Evolutionary conservation across 2,797 vertebrate genomes (phyloP), one percentile per base, ranked within the genome.

Genomic region (Ara ararauna): DNA sequence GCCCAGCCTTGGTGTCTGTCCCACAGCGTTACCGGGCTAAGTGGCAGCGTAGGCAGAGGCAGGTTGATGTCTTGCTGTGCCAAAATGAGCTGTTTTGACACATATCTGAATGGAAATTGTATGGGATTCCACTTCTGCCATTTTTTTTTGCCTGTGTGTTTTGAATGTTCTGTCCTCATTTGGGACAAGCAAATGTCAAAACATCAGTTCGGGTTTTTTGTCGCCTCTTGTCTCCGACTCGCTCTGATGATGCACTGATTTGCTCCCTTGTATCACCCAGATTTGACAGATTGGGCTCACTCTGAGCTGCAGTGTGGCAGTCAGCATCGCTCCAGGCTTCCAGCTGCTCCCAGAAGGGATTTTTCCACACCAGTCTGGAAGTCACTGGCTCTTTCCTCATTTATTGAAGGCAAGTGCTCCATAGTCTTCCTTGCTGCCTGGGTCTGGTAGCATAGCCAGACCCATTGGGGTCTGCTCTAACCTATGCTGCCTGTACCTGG

Each of bases 161-260:
- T 89, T 73, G 75, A 80, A 76, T 71, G 90, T 79, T 73, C 86
- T 71, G 23, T 60, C 65, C 60, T 73, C 29, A 2, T 51, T 34
- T 79, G 54, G 75, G 91, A 94, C 4, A 11, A 42, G 72, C 54
- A 71, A 60, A 70, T 64, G 87, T 93, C 91, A 89, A 64, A 93
- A 32, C 81, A 93, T 36, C 42, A 64, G 42, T 32, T 40, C 16
- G 13, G 77, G 47, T 4, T 47, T 92, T 88, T 67, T 51, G 10
- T 60, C 4, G 9, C 56, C 60, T 82, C 40, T 54, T 26, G 38
- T 48, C 47, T 88, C 47, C 0, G 0, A 67, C 54, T 7, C 0
- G 0, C 45, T 30, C 64, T 2, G 29, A 58, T 2, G 21, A 45
- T 9, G 54, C 38, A 5, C 20, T 45, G 75, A 61, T 70, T 54